Percentiles rank a stretch among this genome's conserved stretches.
Evolutionary conservation across 2,888 invertebrate genomes (phyloP).

Genomic region (Lissonota sp.): DNA sequence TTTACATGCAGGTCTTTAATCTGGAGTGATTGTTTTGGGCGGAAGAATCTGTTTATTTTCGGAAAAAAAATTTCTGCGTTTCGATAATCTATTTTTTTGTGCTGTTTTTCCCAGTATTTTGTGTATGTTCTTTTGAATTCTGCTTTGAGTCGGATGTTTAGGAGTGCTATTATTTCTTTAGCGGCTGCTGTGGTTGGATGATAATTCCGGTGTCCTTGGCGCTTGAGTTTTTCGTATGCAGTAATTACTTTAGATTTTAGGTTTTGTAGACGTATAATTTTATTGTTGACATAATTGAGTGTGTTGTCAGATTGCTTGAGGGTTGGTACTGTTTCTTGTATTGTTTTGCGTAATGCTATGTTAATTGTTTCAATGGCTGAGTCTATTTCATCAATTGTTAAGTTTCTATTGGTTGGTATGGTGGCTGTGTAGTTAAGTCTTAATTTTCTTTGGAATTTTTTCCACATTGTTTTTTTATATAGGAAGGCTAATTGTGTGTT

Average conservation of each 20-base stretch:
- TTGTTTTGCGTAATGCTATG: background rate
- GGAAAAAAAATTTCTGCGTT: constrained; percentile 51
- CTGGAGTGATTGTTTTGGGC: constrained; percentile 24
- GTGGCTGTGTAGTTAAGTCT: background rate
- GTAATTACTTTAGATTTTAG: constrained; percentile 16
- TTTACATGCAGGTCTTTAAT: constrained; percentile 17
- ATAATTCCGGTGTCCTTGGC: background rate
- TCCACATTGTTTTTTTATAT: constrained; percentile 27
- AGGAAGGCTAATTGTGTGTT: background rate
- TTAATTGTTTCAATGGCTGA: constrained; percentile 6
- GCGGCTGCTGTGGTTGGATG: constrained; percentile 1
- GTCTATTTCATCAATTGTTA: constrained; percentile 14
- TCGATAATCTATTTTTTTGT: constrained; percentile 43
- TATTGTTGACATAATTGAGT: constrained; percentile 18
- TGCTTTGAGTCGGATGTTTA: constrained; percentile 2
- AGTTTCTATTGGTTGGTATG: constrained; percentile 2
- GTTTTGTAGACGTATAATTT: background rate
- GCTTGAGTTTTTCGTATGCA: constrained; percentile 6
- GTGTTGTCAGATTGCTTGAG: constrained; percentile 9
- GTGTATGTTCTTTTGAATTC: constrained; percentile 10
- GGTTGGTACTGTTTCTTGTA: constrained; percentile 18
- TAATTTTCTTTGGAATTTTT: background rate
- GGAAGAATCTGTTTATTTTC: constrained; percentile 47
- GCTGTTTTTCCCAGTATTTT: constrained; percentile 38
- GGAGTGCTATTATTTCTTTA: background rate